phyloP scores from a whole-genome alignment of 2,888 invertebrate genomes.

The Calameuta filiformis region DNA sequence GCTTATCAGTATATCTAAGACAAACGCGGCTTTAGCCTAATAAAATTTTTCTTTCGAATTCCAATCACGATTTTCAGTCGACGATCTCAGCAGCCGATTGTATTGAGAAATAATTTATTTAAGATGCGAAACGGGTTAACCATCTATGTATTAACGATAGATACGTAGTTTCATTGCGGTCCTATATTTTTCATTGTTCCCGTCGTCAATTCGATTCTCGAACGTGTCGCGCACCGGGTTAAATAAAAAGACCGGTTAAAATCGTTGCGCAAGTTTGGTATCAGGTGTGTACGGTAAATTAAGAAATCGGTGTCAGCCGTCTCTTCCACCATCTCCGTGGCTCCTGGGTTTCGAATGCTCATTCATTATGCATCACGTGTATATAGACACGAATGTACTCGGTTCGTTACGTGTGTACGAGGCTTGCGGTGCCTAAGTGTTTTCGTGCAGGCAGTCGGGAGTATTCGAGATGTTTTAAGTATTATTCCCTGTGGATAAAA shows the following conservation, averaged over 20 bases:
- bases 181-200: not conserved
- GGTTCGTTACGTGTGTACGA: not conserved
- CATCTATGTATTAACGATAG: not conserved
- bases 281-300: conserved; percentile 24
- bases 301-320: conserved; percentile 21
- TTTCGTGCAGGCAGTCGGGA: not conserved
- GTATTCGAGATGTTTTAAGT: conserved; percentile 6
- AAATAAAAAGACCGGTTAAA: conserved; percentile 13
- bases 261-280: conserved; percentile 20
- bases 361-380: conserved; percentile 11
- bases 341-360: conserved; percentile 7
- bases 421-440: not conserved
- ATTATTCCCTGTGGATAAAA: conserved; percentile 10
- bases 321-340: not conserved
- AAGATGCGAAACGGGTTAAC: not conserved
- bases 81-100: not conserved
- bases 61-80: not conserved
- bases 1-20: not conserved
- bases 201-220: not conserved
- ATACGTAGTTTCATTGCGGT: not conserved
- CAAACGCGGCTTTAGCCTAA: not conserved
- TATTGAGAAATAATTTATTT: not conserved
- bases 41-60: not conserved
- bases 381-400: not conserved
- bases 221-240: not conserved